Conservation (phyloP, 2,888 invertebrate species). For the Oxytorus armatus region DNA sequence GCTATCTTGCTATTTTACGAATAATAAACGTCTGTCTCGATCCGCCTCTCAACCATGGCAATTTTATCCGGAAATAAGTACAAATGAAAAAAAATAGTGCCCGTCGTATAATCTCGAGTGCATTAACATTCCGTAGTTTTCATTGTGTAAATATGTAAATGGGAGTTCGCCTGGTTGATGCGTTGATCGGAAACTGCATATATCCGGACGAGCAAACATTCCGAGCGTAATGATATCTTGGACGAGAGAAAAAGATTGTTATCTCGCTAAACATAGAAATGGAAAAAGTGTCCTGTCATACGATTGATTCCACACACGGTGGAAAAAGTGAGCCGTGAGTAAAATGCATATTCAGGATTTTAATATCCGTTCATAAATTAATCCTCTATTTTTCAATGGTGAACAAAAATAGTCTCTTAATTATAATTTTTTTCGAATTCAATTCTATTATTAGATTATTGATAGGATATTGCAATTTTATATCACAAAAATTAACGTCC, state of each 20-base stretch:
- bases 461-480: too few relatives aligned
- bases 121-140: conserved; percentile 33
- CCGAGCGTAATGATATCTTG: conserved; percentile 9
- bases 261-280: conserved; percentile 17
- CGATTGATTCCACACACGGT: too few relatives aligned
- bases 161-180: conserved; percentile 26
- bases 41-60: background rate
- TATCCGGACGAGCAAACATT: conserved; percentile 15
- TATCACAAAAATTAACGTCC: too few relatives aligned
- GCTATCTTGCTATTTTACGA: conserved; percentile 8
- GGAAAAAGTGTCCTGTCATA: background rate
- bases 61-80: conserved; percentile 29
- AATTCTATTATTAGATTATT: too few relatives aligned
- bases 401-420: too few relatives aligned
- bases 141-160: conserved; percentile 14
- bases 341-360: too few relatives aligned
- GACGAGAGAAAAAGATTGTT: conserved; percentile 13
- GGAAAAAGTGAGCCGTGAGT: too few relatives aligned
- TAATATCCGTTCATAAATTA: too few relatives aligned
- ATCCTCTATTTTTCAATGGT: too few relatives aligned
- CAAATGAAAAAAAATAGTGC: conserved; percentile 29
- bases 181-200: conserved; percentile 29
- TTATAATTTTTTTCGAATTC: too few relatives aligned
- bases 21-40: conserved; percentile 35
- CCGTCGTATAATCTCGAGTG: conserved; percentile 32